phyloP scores from a whole-genome alignment of 2,888 invertebrate species.

The Anthophora plumipes region DNA sequence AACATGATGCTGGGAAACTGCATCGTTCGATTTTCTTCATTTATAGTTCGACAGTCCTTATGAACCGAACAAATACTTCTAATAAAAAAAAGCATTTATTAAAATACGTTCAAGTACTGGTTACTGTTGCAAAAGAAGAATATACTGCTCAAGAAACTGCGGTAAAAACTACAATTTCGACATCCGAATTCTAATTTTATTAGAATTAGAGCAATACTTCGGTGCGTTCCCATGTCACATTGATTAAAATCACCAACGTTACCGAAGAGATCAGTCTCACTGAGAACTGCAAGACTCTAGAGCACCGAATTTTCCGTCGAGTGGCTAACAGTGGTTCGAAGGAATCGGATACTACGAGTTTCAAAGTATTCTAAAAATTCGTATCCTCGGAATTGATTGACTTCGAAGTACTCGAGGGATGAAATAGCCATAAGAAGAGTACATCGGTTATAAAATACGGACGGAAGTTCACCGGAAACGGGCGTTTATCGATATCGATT shows the following conservation, averaged over 20 bases:
- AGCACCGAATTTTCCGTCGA: background rate
- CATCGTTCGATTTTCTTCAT: too few relatives aligned
- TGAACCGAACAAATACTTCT: too few relatives aligned
- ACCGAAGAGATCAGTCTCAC: background rate
- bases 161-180: too few relatives aligned
- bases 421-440: background rate
- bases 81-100: too few relatives aligned
- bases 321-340: background rate
- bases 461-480: background rate
- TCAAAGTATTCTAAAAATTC: background rate
- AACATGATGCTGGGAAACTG: too few relatives aligned
- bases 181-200: too few relatives aligned
- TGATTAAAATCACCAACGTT: background rate
- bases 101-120: too few relatives aligned
- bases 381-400: background rate
- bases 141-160: too few relatives aligned
- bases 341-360: background rate
- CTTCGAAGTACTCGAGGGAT: background rate
- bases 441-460: background rate
- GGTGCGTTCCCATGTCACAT: too few relatives aligned
- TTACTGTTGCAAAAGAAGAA: too few relatives aligned
- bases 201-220: too few relatives aligned
- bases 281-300: background rate
- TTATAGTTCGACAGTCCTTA: too few relatives aligned
- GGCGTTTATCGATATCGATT: slow-evolving; percentile 31